A percentile compares a stretch with the other conserved stretches of the same genome.
Conservation (phyloP, 2,113 vertebrate genomes). For the Burhinus bistriatus region DNA sequence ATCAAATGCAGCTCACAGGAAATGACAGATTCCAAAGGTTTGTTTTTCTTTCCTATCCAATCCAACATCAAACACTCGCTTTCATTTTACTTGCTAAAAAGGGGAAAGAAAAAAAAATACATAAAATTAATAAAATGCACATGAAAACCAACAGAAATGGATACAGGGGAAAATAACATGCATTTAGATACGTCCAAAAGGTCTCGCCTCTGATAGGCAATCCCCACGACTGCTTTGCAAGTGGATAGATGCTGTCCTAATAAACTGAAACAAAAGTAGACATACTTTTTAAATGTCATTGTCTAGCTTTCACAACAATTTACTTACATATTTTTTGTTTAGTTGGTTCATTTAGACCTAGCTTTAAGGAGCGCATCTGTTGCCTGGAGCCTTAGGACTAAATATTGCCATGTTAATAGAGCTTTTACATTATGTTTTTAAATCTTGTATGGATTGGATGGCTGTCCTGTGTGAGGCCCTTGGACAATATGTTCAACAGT, state of each 20-base stretch:
- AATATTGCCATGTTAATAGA: not conserved
- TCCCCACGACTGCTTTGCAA: not conserved
- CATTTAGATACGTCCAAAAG: not conserved
- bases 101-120: not conserved
- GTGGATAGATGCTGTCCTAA: not conserved
- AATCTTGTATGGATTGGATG: not conserved
- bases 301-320: not conserved
- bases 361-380: not conserved
- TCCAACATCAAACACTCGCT: not conserved
- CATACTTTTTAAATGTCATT: not conserved
- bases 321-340: not conserved
- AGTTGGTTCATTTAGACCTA: not conserved
- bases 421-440: not conserved
- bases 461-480: not conserved
- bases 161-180: not conserved
- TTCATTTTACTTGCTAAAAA: conserved; percentile 67
- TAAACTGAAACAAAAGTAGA: not conserved
- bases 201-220: not conserved
- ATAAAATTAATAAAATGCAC: not conserved
- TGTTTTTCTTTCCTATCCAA: not conserved
- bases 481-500: not conserved
- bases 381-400: not conserved
- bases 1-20: not conserved
- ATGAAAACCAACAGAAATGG: not conserved
- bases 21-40: not conserved